Conservation (phyloP, 1,140 invertebrate genomes). For the Cyphomyrmex costatus region DNA sequence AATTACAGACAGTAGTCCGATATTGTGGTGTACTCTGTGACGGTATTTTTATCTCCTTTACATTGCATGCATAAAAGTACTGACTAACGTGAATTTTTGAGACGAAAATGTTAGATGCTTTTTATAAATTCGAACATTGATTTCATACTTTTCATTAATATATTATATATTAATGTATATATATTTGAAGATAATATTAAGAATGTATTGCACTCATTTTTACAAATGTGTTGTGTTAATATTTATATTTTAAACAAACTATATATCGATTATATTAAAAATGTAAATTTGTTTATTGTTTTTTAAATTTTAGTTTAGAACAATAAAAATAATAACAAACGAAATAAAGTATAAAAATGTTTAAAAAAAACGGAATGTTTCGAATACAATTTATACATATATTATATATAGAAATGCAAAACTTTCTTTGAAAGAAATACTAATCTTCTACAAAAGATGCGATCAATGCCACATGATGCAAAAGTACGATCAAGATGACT, state of each 20-base stretch:
- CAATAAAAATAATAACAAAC: too few species aligned
- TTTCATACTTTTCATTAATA: neutral
- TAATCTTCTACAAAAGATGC: neutral
- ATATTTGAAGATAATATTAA: neutral
- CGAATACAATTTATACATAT: too few species aligned
- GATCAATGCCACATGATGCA: neutral
- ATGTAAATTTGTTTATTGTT: too few species aligned
- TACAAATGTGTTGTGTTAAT: too few species aligned
- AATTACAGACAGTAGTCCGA: constrained; percentile 20
- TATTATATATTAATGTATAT: neutral
- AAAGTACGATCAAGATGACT: neutral
- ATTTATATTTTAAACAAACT: too few species aligned
- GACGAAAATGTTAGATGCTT: neutral
- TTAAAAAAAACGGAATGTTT: too few species aligned
- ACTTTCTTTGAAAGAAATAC: neutral
- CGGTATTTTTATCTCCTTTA: constrained; percentile 42
- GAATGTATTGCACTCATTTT: too few species aligned
- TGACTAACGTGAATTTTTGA: neutral
- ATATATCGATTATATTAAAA: too few species aligned
- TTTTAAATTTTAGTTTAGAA: too few species aligned
- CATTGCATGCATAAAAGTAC: neutral
- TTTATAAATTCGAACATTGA: neutral
- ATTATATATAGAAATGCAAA: neutral
- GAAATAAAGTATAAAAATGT: too few species aligned
- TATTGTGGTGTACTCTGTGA: constrained; percentile 41